These are phyloP conservation scores for Oikopleura vanhoeffeni DNA, from an alignment of 23 tunicate species.

Conservation along the genomic window DNA sequence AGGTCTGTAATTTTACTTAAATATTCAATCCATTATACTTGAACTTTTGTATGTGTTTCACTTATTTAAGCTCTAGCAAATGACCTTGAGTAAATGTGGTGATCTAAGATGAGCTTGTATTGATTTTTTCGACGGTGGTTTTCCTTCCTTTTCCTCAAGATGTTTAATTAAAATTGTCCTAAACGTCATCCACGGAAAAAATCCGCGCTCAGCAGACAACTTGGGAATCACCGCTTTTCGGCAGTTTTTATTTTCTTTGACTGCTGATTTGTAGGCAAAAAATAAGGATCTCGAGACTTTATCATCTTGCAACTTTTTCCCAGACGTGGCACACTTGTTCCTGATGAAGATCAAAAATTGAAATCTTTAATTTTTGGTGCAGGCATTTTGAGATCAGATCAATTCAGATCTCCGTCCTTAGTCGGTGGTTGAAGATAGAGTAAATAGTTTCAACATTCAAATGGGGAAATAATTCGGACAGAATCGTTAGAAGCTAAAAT, in stretches of 20 bases:
- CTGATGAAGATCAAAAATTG: no score
- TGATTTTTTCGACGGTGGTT: background rate
- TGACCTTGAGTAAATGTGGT: background rate
- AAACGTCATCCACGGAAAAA: conserved; percentile 14
- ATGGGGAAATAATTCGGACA: background rate
- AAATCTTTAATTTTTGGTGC: background rate
- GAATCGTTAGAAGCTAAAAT: background rate
- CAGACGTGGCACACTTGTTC: background rate
- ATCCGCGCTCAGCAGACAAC: background rate
- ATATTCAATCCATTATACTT: no score
- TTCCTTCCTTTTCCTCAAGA: background rate
- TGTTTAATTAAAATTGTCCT: background rate
- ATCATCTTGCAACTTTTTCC: background rate
- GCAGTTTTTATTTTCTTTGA: background rate
- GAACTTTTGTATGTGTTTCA: no score
- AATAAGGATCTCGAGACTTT: background rate
- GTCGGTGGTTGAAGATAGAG: background rate
- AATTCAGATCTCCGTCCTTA: background rate
- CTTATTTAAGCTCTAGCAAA: background rate
- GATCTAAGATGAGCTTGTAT: background rate
- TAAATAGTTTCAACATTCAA: background rate
- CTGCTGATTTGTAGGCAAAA: background rate
- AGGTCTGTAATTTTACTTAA: no score
- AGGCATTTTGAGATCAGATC: no score
- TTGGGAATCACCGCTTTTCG: background rate